Conservation (phyloP, 2,113 vertebrate genomes). For the Trichechus manatus region DNA sequence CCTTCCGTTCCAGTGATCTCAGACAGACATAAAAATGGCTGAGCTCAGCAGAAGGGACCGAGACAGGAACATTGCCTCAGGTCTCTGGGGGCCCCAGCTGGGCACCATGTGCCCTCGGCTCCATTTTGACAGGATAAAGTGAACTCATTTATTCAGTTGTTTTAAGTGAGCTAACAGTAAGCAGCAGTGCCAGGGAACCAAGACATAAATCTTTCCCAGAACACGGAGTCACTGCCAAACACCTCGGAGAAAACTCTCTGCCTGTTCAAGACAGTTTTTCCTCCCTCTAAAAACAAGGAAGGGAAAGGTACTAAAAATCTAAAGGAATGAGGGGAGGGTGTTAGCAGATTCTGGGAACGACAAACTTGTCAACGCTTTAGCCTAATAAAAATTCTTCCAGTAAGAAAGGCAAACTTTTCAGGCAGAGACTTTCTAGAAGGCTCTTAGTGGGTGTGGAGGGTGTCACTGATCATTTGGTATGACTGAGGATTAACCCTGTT, state of each 20-base stretch:
- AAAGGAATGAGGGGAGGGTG: not conserved
- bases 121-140: constrained; percentile 73
- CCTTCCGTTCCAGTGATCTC: constrained; percentile 73
- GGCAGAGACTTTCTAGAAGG: not conserved
- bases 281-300: constrained; percentile 35
- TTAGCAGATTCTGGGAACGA: constrained; percentile 51
- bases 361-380: constrained; percentile 58
- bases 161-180: constrained; percentile 80
- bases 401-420: constrained; percentile 56
- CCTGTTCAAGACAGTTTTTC: not conserved
- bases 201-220: constrained; percentile 77
- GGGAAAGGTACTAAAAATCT: not conserved
- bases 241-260: constrained; percentile 60
- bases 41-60: constrained; percentile 76
- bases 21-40: constrained; percentile 78
- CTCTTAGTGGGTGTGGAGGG: not conserved
- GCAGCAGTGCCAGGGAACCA: constrained; percentile 64
- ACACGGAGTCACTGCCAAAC: constrained; percentile 51
- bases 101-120: constrained; percentile 62
- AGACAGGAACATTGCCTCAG: constrained; percentile 68
- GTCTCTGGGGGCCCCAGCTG: constrained; percentile 74
- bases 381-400: constrained; percentile 72
- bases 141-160: constrained; percentile 81
- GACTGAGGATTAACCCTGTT: not conserved
- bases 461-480: not conserved